A percentile compares a stretch with the other conserved stretches of the same genome.
These are phyloP conservation scores for Mormoops blainvillei DNA, from an alignment of 2,113 vertebrate species.

Conservation along the genomic window DNA sequence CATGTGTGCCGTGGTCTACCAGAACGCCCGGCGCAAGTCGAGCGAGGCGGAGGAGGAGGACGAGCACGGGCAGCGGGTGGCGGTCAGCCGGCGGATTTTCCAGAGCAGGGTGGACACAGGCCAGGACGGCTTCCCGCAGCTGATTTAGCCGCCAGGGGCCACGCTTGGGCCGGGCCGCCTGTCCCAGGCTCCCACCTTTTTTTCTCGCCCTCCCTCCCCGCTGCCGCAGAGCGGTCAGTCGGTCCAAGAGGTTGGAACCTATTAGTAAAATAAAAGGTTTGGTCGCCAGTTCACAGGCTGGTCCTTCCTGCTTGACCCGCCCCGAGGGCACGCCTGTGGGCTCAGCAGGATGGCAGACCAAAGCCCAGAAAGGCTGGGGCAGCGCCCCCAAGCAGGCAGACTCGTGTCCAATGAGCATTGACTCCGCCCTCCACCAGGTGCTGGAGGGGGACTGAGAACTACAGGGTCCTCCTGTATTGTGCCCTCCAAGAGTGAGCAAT, in stretches of 20 bases:
- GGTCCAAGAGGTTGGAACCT: background rate
- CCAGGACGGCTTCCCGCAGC: background rate
- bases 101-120: fast-evolving
- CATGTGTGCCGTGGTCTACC: constrained; percentile 87
- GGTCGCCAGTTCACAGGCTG: background rate
- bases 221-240: background rate
- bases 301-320: background rate
- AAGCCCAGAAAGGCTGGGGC: background rate
- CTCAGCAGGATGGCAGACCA: background rate
- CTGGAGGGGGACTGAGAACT: background rate
- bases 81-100: background rate
- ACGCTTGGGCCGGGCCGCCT: fast-evolving
- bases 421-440: background rate
- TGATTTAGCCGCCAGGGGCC: constrained; percentile 27
- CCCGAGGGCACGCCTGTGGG: background rate
- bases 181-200: background rate
- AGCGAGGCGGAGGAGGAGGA: constrained; percentile 66
- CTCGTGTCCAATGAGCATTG: background rate
- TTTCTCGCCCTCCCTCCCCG: background rate
- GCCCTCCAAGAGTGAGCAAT: background rate
- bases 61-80: background rate
- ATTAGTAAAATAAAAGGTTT: background rate
- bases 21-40: constrained; percentile 81
- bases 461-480: background rate
- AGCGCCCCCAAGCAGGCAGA: background rate